Conservation (phyloP, 2,113 vertebrate genomes). For the Coptodon bakossiorum region DNA sequence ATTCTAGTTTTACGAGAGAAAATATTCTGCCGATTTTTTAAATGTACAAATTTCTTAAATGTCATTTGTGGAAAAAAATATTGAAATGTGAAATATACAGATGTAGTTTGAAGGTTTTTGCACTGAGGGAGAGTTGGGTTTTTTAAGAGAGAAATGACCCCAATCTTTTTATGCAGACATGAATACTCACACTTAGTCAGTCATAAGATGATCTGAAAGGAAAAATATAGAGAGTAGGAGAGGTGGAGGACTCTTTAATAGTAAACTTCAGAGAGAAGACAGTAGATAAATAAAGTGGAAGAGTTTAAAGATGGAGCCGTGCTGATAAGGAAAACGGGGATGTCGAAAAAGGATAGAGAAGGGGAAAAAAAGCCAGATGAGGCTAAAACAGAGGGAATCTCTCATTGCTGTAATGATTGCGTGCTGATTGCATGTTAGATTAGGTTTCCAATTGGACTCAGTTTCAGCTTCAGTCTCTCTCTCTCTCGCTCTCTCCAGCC, state of each 20-base stretch:
- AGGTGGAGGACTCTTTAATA: neutral
- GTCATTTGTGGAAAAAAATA: neutral
- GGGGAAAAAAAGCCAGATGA: neutral
- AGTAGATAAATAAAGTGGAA: conserved; percentile 6
- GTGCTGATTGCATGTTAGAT: conserved; percentile 36
- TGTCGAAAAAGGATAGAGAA: neutral
- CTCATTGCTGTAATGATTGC: conserved; percentile 28
- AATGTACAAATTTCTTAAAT: neutral
- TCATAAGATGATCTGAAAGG: neutral
- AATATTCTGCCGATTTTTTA: neutral
- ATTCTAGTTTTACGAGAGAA: neutral
- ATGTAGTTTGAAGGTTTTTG: neutral
- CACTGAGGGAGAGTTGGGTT: neutral
- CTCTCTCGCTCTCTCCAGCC: neutral
- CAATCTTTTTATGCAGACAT: neutral
- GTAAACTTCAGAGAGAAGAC: conserved; percentile 10
- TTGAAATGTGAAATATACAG: neutral
- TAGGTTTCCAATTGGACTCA: conserved; percentile 32
- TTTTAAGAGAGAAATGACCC: neutral
- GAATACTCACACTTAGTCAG: neutral
- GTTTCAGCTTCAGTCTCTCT: conserved; percentile 5
- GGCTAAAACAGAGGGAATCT: neutral
- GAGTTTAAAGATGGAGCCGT: conserved; percentile 17
- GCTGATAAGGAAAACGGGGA: conserved; percentile 22
- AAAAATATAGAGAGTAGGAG: neutral